Conservation (phyloP, 2,113 vertebrate species). For the Leptocoma aspasia region DNA sequence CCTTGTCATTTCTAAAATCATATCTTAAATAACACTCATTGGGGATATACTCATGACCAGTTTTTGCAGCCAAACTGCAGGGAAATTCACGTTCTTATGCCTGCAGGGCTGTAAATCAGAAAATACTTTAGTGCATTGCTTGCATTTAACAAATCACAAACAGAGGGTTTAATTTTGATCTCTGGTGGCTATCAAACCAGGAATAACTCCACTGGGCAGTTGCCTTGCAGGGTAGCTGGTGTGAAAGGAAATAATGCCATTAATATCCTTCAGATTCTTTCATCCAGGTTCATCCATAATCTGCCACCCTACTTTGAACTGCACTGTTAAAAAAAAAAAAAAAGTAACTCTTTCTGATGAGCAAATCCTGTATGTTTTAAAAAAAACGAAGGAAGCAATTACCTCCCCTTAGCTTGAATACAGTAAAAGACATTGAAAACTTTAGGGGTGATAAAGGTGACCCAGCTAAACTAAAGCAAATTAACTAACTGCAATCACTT, state of each 20-base stretch:
- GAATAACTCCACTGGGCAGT: not conserved
- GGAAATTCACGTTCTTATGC: not conserved
- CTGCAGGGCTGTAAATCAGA: not conserved
- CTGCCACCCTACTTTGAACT: not conserved
- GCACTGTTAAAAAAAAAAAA: not conserved
- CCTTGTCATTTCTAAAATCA: rapidly evolving
- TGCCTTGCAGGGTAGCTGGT: not conserved
- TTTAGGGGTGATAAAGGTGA: conserved; percentile 43
- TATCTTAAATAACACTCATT: not conserved
- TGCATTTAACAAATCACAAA: not conserved
- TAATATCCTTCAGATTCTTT: not conserved
- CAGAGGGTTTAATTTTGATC: not conserved
- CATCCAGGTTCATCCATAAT: not conserved
- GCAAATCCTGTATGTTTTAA: not conserved
- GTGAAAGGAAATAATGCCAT: not conserved
- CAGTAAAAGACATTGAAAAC: not conserved
- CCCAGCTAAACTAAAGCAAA: conserved; percentile 45
- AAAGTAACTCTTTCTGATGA: not conserved
- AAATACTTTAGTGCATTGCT: not conserved
- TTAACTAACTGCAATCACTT: not conserved
- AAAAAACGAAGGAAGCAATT: not conserved
- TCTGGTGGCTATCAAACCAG: not conserved
- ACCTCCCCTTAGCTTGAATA: not conserved
- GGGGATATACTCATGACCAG: not conserved
- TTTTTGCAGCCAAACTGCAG: not conserved